Base-by-base conservation (phyloP, 1,140 invertebrate genomes). In the Hypothenemus hampei region DNA sequence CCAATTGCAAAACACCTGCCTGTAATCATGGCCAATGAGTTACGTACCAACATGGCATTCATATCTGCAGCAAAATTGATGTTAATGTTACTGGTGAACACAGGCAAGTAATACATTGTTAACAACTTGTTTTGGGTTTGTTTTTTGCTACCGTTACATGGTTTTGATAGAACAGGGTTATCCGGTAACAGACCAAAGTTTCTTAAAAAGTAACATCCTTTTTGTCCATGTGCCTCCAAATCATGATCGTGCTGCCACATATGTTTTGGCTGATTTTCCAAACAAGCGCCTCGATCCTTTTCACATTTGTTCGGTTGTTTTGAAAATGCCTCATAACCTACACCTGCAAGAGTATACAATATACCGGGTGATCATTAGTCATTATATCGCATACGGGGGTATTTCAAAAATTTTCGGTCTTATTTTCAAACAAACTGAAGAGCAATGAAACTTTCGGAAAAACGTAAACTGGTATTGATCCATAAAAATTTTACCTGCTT, bases 251-350 rank as follows among this genome's bases (percentile, higher is more conserved):
- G 64, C 47, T 60, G 57, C 72, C 74, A 76, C 40, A 76, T 64
- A 31, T 76, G 61, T 19, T 70, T 60, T 0, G 76, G 76, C 58
- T 77, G 76, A 60, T 77, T 75, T 35, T 69, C 63, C 39, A 78
- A 65, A 66, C 77, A 78, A 22, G 71, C 69, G 19, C 71, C 71
- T 35, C 60, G 64, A 3, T 68, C 64, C 13, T 62, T 59, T 39
- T 57, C 59, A 45, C 77, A 78, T 43, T 75, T 61, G 40, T 75
- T 66, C 3, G 66, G 65, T 60, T 78, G 77, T 24, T 58, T 70
- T n/a, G 60, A 69, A 57, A 78, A 78, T 1, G 73, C 75, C 21
- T 69, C 66, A 60, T 72, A 78, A 22, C 72, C 73, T n/a, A 76
- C 72, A 22, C 48, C 55, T 51, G 23, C 4, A 57, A 44, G 5